Conservation (phyloP, 2,797 vertebrate species). For the Myiotriccus ornatus region DNA sequence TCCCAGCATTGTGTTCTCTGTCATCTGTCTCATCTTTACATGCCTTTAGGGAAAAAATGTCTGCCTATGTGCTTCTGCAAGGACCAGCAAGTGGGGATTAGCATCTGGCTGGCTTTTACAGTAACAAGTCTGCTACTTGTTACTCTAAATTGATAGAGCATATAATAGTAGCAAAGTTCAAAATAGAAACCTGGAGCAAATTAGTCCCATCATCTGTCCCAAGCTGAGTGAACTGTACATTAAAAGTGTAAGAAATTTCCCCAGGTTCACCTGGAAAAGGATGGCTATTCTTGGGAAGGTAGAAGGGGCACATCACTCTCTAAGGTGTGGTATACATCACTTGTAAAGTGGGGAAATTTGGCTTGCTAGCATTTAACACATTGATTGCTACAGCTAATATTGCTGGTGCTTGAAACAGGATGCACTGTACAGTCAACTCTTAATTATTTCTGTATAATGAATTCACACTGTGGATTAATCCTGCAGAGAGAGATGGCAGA, state of each 20-base stretch:
- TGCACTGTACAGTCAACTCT: neutral
- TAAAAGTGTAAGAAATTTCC: neutral
- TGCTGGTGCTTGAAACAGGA: neutral
- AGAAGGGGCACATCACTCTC: neutral
- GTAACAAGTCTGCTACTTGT: neutral
- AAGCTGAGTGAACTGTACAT: neutral
- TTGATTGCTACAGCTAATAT: neutral
- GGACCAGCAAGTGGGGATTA: neutral
- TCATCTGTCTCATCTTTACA: neutral
- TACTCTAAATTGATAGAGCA: neutral
- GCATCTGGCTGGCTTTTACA: neutral
- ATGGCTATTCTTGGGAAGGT: neutral
- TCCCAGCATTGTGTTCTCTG: neutral
- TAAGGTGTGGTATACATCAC: neutral
- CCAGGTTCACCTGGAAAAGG: neutral
- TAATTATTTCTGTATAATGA: slow-evolving; percentile 20
- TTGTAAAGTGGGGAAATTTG: neutral
- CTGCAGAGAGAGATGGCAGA: neutral
- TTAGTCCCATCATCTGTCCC: neutral
- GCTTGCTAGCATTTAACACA: neutral
- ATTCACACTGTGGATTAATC: neutral
- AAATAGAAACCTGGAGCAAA: neutral
- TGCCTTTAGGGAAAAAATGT: neutral
- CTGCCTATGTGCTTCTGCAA: neutral
- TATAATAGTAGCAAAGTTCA: neutral